Evolutionary conservation across 1,140 invertebrate genomes (phyloP), one percentile per base, ranked within the genome.

Genomic region (Odontomachus brunneus): DNA sequence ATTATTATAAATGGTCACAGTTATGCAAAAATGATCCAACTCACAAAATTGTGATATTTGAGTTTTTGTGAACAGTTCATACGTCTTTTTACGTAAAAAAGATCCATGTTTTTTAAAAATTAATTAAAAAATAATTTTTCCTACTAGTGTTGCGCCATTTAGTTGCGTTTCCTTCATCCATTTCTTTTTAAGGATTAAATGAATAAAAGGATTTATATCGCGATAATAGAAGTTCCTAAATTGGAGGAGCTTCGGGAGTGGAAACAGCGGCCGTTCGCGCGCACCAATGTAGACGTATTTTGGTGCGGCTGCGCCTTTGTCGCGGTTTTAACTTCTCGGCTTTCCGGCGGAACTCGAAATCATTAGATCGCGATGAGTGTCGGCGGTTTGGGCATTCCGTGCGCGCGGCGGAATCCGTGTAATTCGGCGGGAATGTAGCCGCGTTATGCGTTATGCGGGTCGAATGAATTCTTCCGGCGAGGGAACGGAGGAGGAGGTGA

Each of bases 361-460:
- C 65, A 71, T 80, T 33, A 38, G 9, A 71, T 57, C 65, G 51
- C 26, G 17, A 57, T 9, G 53, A n/a, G 49, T 75, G 73, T 75
- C 49, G 62, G 62, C 51, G 26, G 15, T 51, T 55, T 17, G 22
- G 49, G 51, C 33, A 53, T 57, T 69, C 51, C n/a, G 38, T 44
- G 55, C 29, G 38, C 38, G n/a, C 33, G 33, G 12, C 19, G 62
- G 74, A 80, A 80, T 71, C 51, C 65, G 51, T 69, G 75, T 80
- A 71, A 80, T 80, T 65, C 51, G 65, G 59, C 57, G 51, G 33
- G 75, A 80, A 80, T 69, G 65, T 71, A 71, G 33, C 65, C 17
- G 75, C 33, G 48, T 80, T 71, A 57, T 48, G 67, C 65, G 51
- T 80, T 71, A 80, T 57, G 66, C 53, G 65, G 51, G n/a, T n/a